Percentiles rank a stretch among this genome's conserved stretches.
These are phyloP conservation scores for Megalops cyprinoides DNA, from an alignment of 2,797 vertebrate species.

Conservation along the genomic window DNA sequence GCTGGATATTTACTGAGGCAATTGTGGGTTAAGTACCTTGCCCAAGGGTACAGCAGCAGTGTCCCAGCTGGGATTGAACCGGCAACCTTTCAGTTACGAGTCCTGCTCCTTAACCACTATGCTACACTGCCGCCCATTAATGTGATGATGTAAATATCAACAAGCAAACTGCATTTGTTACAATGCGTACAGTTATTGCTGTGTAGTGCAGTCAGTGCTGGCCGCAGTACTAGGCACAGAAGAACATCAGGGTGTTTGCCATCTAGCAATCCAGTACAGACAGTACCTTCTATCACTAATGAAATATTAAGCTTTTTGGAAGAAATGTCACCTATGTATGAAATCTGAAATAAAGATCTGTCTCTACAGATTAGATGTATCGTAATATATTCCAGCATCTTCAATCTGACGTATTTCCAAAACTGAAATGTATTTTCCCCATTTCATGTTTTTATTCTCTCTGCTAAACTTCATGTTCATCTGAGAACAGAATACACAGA, in stretches of 20 bases:
- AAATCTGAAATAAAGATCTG: background rate
- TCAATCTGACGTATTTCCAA: constrained; percentile 11
- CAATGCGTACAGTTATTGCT: constrained; percentile 6
- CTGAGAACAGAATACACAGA: constrained; percentile 28
- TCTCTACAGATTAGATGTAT: background rate
- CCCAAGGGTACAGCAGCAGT: too few relatives aligned
- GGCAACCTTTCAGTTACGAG: too few relatives aligned
- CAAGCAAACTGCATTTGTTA: background rate
- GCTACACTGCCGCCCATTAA: background rate
- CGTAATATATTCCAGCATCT: background rate
- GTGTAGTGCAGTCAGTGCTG: background rate
- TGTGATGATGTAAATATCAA: background rate
- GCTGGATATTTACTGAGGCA: too few relatives aligned
- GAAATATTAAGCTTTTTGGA: too few relatives aligned
- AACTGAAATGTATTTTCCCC: background rate
- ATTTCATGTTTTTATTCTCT: background rate
- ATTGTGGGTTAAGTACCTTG: too few relatives aligned
- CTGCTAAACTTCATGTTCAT: constrained; percentile 17
- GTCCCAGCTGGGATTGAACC: too few relatives aligned
- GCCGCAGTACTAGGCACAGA: background rate
- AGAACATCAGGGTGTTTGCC: background rate
- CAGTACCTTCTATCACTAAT: background rate
- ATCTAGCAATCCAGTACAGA: background rate
- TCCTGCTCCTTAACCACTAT: too few relatives aligned
- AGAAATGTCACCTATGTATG: too few relatives aligned